Base-by-base conservation (phyloP, 2,113 vertebrate species). In the Colius striatus region DNA sequence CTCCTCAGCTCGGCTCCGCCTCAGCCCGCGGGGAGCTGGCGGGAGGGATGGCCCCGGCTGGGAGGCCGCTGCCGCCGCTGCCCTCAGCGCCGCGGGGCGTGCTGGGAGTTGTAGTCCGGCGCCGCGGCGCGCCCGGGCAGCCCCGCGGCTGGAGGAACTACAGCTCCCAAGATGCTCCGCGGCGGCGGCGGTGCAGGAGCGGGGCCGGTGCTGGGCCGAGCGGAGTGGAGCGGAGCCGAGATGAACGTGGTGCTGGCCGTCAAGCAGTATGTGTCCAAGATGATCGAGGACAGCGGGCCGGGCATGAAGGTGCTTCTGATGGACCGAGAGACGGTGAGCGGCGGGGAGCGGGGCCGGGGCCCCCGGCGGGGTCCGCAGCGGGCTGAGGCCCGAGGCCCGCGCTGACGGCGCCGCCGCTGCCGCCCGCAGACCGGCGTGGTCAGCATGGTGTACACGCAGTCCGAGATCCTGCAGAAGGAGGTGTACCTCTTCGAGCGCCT, bases 221-320 rank as follows among this genome's bases (percentile, higher is more conserved):
- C 55, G 3, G 85, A 82, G 43, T 53, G 43, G 54, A 29, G 16
- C 9, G 89, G 41, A 6, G 48, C 15, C 18, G 17, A 10, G 94
- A 99, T 99, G 99, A 99, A 99, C 89, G 99, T 99, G 94, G 99
- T 99, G 75, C 97, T 99, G 43, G 99, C 99, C 1, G 99, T 99
- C 60, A 99, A 99, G 94, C 99, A 99, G 89, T 99, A 99, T 94
- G 92, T 99, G 91, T 98, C 98, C 70, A 99, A 98, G 94, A 99
- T 99, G 99, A 99, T 99, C 90, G 99, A 99, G 95, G 99, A 97
- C 98, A 99, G 98, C 94, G 99, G 99, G 8, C 98, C 99, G 6
- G 99, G 99, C 13, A 99, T 99, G 99, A 99, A 99, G 95, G 99
- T 99, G 9, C 98, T 99, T 87, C 98, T 99, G 63, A 99, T 99